Evolutionary conservation across 2,797 vertebrate species (phyloP).

Genomic region (Pseudopleuronectes americanus): DNA sequence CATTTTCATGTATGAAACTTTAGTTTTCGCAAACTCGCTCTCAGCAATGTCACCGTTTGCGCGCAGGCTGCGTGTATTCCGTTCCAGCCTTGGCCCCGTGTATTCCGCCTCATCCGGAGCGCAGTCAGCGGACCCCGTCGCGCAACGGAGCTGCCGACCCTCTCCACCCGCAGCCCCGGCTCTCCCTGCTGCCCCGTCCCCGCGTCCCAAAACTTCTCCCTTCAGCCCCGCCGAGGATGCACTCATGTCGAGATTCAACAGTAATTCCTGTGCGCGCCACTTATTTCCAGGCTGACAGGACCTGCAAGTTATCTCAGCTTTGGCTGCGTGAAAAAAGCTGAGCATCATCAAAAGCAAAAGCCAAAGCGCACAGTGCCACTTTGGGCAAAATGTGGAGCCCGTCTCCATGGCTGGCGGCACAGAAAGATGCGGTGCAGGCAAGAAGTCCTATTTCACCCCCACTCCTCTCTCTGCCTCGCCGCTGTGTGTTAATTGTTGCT

Average conservation of each 20-base stretch:
- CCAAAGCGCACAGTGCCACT: conserved; percentile 70
- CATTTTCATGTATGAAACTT: conserved; percentile 66
- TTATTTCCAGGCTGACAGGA: conserved; percentile 81
- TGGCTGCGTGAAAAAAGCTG: conserved; percentile 68
- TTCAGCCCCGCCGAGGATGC: conserved; percentile 59
- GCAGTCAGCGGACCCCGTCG: no score
- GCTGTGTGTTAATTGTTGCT: conserved; percentile 22
- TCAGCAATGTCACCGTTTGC: not conserved
- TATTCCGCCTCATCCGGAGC: no score
- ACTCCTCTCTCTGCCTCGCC: conserved; percentile 20
- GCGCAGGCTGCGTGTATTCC: no score
- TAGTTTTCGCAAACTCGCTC: conserved; percentile 32
- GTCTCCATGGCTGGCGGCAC: conserved; percentile 72
- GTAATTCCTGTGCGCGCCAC: conserved; percentile 74
- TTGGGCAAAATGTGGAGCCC: conserved; percentile 68
- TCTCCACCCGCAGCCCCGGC: no score
- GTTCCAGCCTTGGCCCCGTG: no score
- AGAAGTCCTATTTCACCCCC: conserved; percentile 18
- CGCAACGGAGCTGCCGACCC: no score
- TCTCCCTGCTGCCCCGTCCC: no score
- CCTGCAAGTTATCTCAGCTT: conserved; percentile 89
- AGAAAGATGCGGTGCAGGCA: conserved; percentile 44
- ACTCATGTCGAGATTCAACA: conserved; percentile 63
- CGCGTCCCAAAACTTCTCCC: conserved; percentile 73
- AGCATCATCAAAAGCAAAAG: conserved; percentile 57